These are phyloP conservation scores for Catharus fuscescens DNA, from an alignment of 2,113 vertebrate species.

Conservation along the genomic window DNA sequence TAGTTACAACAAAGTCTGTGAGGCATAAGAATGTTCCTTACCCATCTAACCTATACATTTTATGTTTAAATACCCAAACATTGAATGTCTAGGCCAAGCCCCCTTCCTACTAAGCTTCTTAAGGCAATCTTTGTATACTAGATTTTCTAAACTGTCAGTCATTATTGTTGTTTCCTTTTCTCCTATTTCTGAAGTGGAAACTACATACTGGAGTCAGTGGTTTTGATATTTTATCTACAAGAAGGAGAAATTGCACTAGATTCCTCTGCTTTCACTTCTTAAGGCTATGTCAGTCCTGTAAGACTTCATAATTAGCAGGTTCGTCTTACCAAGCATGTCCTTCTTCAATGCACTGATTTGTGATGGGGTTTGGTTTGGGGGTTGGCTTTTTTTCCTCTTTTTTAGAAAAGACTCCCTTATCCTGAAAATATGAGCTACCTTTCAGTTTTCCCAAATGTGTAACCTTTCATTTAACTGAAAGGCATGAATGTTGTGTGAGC, in stretches of 20 bases:
- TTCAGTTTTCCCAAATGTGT: not conserved
- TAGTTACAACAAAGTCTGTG: not conserved
- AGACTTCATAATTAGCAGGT: not conserved
- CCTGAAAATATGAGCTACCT: not conserved
- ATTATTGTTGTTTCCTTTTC: not conserved
- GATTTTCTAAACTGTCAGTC: not conserved
- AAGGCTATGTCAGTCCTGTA: not conserved
- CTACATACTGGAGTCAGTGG: not conserved
- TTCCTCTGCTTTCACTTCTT: not conserved
- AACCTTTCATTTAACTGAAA: not conserved
- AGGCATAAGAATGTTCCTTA: not conserved
- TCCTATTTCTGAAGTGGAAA: not conserved
- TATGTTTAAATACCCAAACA: not conserved
- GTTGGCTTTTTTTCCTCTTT: accelerated
- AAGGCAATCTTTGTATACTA: not conserved
- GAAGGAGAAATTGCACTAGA: not conserved
- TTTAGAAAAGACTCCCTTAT: not conserved
- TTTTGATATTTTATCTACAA: not conserved
- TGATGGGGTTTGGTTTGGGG: not conserved
- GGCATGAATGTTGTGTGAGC: not conserved
- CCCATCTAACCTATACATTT: not conserved
- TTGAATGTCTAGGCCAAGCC: not conserved
- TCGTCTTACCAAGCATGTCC: not conserved
- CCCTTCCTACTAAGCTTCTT: not conserved
- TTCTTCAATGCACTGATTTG: not conserved